These are phyloP conservation scores for Formica exsecta DNA, from an alignment of 1,140 invertebrate species.

Conservation along the genomic window DNA sequence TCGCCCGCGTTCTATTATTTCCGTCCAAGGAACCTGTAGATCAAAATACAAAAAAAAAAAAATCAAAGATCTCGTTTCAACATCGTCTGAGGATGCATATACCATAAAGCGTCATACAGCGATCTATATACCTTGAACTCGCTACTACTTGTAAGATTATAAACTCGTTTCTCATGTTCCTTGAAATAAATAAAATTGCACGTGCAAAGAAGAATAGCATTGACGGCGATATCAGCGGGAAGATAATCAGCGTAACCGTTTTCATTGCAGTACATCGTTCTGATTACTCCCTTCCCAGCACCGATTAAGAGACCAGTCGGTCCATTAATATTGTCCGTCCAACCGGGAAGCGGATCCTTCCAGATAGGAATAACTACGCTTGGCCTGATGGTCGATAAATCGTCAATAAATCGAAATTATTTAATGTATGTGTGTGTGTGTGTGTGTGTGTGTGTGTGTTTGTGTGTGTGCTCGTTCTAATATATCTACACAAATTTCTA, in stretches of 20 bases:
- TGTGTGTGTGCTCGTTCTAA: too few species aligned
- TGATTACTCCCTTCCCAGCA: conserved; percentile 94
- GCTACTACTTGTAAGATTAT: conserved; percentile 91
- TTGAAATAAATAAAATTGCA: conserved; percentile 88
- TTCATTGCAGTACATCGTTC: conserved; percentile 93
- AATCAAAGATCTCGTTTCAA: neutral
- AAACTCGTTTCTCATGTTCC: conserved; percentile 86
- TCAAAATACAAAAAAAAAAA: conserved; percentile 72
- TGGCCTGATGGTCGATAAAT: conserved; percentile 74
- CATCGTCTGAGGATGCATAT: neutral
- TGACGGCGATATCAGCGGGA: conserved; percentile 93
- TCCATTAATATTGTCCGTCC: conserved; percentile 98
- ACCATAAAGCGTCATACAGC: neutral
- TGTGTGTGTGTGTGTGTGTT: too few species aligned
- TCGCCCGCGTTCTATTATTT: conserved; percentile 95
- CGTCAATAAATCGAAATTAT: neutral
- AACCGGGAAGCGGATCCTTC: conserved; percentile 94
- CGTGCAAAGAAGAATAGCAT: conserved; percentile 89
- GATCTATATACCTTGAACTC: conserved; percentile 89
- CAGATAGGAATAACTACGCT: conserved; percentile 92
- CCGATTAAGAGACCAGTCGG: conserved; percentile 93
- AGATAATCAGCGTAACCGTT: conserved; percentile 94
- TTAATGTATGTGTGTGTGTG: neutral
- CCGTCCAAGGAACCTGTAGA: conserved; percentile 90
- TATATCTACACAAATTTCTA: neutral